Base-by-base conservation (phyloP, 2,797 vertebrate species). In the Acropternis orthonyx region DNA sequence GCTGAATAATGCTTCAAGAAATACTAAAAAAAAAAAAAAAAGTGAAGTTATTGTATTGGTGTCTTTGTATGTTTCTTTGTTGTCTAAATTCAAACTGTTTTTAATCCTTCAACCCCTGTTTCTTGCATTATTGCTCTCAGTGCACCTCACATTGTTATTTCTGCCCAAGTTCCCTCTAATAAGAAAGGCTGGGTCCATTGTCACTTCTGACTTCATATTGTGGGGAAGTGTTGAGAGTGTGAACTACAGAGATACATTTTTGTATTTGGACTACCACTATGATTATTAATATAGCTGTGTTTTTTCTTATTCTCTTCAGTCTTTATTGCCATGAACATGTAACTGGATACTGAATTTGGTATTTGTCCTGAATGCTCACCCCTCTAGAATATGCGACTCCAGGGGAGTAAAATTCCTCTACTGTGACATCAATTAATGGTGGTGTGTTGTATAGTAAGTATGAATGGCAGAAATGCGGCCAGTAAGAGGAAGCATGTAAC, bases 151-250 rank as follows among this genome's bases (percentile, higher is more conserved):
- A 82, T 97, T 96, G 89, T 95, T 97, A 96, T 83, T 97, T 97
- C 95, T 97, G 96, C 95, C 92, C 78, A 97, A 93, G 73, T 97
- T 97, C 88, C 80, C 80, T 69, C 97, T 91, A 97, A 82, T 97
- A 67, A 93, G 92, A 86, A 80, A 90, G 72, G 21, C 58, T 91
- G 71, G 88, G 77, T 85, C 77, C 41, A 82, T 91, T 95, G 93
- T 95, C 56, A 43, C 87, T 91, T 88, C 89, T 93, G 34, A 89
- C 61, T 58, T 95, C 55, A 37, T 88, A 32, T 63, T 81, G 36
- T 68, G 85, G 43, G 37, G 59, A 86, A 82, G 39, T 69, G 62
- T 89, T 91, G 85, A 84, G 63, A 78, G 17, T 94, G 72, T 74
- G 68, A 95, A 88, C 37, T 91, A 79, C 44, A 74, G 59, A 93